A percentile compares a stretch with the other conserved stretches of the same genome.
Conservation (phyloP, 2,113 vertebrate genomes). For the Lynx canadensis region DNA sequence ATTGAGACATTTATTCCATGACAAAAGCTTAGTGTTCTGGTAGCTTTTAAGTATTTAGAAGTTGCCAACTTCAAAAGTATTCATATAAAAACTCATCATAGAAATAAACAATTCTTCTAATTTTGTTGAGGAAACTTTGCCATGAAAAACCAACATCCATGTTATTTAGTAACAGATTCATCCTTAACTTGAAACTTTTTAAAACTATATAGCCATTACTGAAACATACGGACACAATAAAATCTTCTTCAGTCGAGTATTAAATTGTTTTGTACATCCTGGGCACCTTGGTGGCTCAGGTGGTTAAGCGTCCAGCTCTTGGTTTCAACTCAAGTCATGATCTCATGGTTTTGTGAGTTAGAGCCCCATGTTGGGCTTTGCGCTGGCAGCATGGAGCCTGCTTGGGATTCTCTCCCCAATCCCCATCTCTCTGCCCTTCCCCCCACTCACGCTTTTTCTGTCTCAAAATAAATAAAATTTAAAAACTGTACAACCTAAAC, state of each 20-base stretch:
- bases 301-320: too few relatives aligned
- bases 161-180: neutral
- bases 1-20: neutral
- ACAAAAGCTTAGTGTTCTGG: neutral
- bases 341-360: too few relatives aligned
- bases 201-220: neutral
- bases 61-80: neutral
- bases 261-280: neutral
- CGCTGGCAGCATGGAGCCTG: too few relatives aligned
- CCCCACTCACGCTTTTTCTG: too few relatives aligned
- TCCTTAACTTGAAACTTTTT: slow-evolving; percentile 13
- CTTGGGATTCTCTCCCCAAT: too few relatives aligned
- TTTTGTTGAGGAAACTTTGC: slow-evolving; percentile 1
- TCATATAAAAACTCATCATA: neutral
- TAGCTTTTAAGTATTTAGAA: slow-evolving; percentile 19
- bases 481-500: neutral
- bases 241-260: neutral
- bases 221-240: slow-evolving; percentile 23
- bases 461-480: too few relatives aligned
- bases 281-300: too few relatives aligned
- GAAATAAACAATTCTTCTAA: neutral
- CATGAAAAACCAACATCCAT: neutral
- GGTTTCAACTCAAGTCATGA: too few relatives aligned
- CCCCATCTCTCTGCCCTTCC: too few relatives aligned
- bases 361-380: too few relatives aligned